A percentile compares a stretch with the other conserved stretches of the same genome.
Evolutionary conservation across 1,140 invertebrate species (phyloP).

Genomic region (Mycetomoellerius zeteki): DNA sequence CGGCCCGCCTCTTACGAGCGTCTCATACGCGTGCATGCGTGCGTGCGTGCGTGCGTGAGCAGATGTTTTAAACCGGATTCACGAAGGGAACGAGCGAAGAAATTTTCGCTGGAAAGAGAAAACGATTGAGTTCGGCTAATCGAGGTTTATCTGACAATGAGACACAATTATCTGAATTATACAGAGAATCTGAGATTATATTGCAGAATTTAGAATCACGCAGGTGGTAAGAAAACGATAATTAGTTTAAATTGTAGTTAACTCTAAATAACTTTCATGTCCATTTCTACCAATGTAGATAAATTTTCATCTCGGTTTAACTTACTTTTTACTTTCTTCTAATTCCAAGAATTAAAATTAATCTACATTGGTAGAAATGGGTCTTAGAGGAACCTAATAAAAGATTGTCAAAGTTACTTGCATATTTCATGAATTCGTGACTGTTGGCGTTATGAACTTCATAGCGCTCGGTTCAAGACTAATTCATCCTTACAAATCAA

Average conservation of each 20-base stretch:
- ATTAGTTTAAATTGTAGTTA: not conserved
- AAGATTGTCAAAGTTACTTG: not conserved
- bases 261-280: not conserved
- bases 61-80: conserved; percentile 42
- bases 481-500: not conserved
- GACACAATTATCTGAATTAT: conserved; percentile 1
- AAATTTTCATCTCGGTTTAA: too few relatives aligned
- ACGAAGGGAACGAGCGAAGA: conserved; percentile 23
- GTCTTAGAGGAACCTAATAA: not conserved
- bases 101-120: conserved; percentile 16
- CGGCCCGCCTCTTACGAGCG: conserved; percentile 61
- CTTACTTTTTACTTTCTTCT: too few relatives aligned
- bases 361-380: too few relatives aligned
- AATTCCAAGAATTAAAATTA: too few relatives aligned
- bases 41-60: conserved; percentile 31
- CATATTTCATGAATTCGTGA: not conserved
- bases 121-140: conserved; percentile 37
- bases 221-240: not conserved
- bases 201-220: not conserved
- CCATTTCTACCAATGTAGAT: too few relatives aligned
- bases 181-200: not conserved
- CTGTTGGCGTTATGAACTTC: not conserved
- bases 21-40: conserved; percentile 15
- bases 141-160: not conserved
- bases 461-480: not conserved